Evolutionary conservation across 1,140 invertebrate species (phyloP), one percentile per base, ranked within the genome.

Genomic region (Ericerus pela): DNA sequence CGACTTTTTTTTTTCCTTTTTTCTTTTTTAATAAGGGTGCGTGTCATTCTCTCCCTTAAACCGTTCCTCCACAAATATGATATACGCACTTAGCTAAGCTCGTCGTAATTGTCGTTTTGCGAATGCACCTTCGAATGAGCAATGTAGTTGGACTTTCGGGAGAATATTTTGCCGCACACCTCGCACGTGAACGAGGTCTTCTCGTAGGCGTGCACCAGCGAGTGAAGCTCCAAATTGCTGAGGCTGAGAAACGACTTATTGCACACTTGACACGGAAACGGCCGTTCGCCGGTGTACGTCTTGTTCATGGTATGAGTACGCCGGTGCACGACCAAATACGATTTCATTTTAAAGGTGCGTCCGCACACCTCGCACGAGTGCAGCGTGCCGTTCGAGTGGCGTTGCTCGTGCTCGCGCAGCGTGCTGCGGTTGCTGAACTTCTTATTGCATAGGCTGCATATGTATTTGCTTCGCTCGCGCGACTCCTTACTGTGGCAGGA

Each of bases 291-390:
- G n/a, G 59, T 60, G 29, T 60, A 60, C 4, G 54, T 47, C 5
- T 58, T 55, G 18, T 54, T 60, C 54, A 55, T 51, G 4, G 57
- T 55, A 36, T 60, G 59, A 22, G 59, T 60, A 26, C 59, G 57
- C 54, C 56, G 51, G 26, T 60, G 59, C 16, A 60, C 59, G 26
- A 56, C 30, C 22, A 60, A 41, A 24, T 60, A 60, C 5, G 59
- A 60, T 53, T 58, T 58, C 41, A 60, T 53, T 52, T 60, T 60
- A 51, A 60, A 60, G 10, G 56, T 56, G 27, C 59, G 56, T 12
- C 59, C 59, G 52, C 59, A 60, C 12, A 60, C 57, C 36, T 60
- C 59, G 43, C 59, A 60, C 10, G 56, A 58, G 37, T 60, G 59
- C 16, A 60, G 56, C 6, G 51, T 55, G 4, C 59, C 56, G 12